phyloP scores from a whole-genome alignment of 2,888 invertebrate genomes.

The Troglohyphantes excavatus region DNA sequence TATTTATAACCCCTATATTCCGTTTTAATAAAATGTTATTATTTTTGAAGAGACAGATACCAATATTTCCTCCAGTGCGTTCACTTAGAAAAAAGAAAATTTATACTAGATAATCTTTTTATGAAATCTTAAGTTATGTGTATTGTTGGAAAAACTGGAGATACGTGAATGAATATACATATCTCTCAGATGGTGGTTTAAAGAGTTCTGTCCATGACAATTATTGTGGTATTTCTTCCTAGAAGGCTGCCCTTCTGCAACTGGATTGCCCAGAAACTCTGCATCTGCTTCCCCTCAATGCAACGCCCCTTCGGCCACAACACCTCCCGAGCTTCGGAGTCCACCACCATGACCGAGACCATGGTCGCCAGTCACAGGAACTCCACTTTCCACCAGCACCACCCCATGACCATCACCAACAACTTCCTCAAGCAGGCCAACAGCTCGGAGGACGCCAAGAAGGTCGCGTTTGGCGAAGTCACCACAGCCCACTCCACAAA shows the following conservation, averaged over 20 bases:
- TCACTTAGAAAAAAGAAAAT: too few species aligned
- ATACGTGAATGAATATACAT: too few species aligned
- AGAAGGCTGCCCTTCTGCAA: slow-evolving; percentile 79
- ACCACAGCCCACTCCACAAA: slow-evolving; percentile 3
- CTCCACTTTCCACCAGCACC: slow-evolving; percentile 48
- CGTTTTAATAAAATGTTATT: too few species aligned
- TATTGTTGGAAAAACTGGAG: too few species aligned
- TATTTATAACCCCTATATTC: too few species aligned
- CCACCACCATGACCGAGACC: slow-evolving; percentile 76
- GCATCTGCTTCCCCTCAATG: slow-evolving; percentile 78
- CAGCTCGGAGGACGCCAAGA: slow-evolving; percentile 23
- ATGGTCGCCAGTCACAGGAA: slow-evolving; percentile 47
- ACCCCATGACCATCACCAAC: slow-evolving; percentile 41
- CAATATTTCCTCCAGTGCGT: too few species aligned
- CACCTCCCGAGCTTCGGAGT: slow-evolving; percentile 68
- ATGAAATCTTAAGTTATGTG: too few species aligned
- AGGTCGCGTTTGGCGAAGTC: slow-evolving; percentile 48
- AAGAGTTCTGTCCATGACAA: background rate
- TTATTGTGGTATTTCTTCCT: slow-evolving; percentile 58
- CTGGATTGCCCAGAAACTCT: slow-evolving; percentile 79
- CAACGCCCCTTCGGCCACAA: slow-evolving; percentile 71
- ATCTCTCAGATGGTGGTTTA: too few species aligned
- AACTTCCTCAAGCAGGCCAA: slow-evolving; percentile 53
- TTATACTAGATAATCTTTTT: too few species aligned
- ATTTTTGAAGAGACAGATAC: too few species aligned